These are phyloP conservation scores for Capreolus pygargus DNA, from an alignment of 2,113 vertebrate genomes.

Conservation along the genomic window DNA sequence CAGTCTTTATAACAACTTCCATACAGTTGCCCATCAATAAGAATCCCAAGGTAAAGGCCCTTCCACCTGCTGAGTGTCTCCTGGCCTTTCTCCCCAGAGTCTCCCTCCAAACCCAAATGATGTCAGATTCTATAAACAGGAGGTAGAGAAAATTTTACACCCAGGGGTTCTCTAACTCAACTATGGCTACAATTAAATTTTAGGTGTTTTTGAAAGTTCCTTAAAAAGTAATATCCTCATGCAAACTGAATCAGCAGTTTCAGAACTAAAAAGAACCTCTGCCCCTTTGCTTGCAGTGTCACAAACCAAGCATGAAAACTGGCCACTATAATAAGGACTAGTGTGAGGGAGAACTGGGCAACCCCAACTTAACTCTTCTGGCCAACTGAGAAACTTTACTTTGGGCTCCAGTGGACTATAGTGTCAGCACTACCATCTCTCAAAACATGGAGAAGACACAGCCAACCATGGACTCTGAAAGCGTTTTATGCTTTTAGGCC, in stretches of 20 bases:
- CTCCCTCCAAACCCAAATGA: conserved; percentile 43
- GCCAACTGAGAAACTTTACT: not conserved
- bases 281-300: not conserved
- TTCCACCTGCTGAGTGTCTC: not conserved
- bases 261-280: conserved; percentile 44
- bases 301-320: not conserved
- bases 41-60: not conserved
- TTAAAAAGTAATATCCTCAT: conserved; percentile 63
- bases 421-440: not conserved
- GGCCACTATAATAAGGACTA: not conserved
- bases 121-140: not conserved
- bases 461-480: not conserved
- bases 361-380: not conserved
- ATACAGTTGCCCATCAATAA: not conserved
- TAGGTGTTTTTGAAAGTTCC: conserved; percentile 76
- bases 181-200: conserved; percentile 58
- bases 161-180: conserved; percentile 41
- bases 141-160: conserved; percentile 40
- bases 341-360: not conserved
- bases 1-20: not conserved
- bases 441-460: not conserved
- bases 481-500: not conserved
- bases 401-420: not conserved
- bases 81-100: not conserved
- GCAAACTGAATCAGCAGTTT: conserved; percentile 71